Percentiles rank a stretch among this genome's conserved stretches.
phyloP scores from a whole-genome alignment of 2,888 invertebrate species.

The Cenopis cana region DNA sequence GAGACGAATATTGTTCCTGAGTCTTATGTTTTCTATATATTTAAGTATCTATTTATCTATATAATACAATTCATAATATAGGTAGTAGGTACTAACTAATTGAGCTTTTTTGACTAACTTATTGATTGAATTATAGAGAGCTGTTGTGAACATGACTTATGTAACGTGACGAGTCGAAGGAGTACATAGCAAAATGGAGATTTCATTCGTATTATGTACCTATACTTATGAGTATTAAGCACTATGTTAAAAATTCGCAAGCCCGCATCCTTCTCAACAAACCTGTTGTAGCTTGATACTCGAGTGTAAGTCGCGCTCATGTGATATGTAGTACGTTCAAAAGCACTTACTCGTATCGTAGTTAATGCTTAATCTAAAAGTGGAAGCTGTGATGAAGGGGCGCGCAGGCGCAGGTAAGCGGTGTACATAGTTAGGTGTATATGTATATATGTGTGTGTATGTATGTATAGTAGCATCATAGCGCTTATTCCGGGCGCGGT shows the following conservation, averaged over 20 bases:
- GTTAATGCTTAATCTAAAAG: conserved; percentile 21
- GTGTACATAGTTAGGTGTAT: background rate
- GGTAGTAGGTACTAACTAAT: too few relatives aligned
- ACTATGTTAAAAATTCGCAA: background rate
- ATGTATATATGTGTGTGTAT: background rate
- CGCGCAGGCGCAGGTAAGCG: background rate
- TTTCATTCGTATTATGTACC: too few relatives aligned
- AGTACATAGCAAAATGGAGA: background rate
- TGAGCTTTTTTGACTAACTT: too few relatives aligned
- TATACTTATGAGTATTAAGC: background rate
- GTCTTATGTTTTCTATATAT: too few relatives aligned
- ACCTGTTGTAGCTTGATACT: background rate
- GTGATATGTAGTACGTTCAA: background rate
- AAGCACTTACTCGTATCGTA: background rate
- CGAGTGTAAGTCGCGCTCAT: background rate
- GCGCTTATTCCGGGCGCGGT: conserved; percentile 15
- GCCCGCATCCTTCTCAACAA: background rate
- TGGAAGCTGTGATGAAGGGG: conserved; percentile 13
- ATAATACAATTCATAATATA: too few relatives aligned
- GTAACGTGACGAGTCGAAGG: background rate
- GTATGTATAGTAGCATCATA: background rate
- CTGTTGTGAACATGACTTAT: background rate
- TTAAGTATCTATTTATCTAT: too few relatives aligned
- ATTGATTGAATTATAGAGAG: too few relatives aligned
- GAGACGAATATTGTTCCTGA: too few relatives aligned